Percentiles rank a stretch among this genome's conserved stretches.
Evolutionary conservation across 2,113 vertebrate genomes (phyloP).

Genomic region (Amphiprion percula): DNA sequence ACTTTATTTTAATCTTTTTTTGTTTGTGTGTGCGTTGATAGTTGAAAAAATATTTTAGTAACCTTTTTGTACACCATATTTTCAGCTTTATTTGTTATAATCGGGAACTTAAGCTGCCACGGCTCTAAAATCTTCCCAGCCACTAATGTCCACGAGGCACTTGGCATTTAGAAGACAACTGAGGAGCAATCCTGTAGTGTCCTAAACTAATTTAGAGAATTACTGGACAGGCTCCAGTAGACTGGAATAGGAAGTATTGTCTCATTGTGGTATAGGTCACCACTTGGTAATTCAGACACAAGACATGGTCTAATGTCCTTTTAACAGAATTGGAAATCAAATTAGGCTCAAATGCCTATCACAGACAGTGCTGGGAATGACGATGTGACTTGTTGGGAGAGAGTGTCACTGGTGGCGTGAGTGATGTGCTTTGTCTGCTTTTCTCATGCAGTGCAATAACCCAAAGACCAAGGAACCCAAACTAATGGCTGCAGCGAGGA

Average conservation of each 20-base stretch:
- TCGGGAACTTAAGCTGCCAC: constrained; percentile 21
- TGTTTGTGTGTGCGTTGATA: background rate
- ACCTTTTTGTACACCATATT: background rate
- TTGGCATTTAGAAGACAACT: constrained; percentile 65
- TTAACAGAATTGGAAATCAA: constrained; percentile 79
- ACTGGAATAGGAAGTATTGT: constrained; percentile 68
- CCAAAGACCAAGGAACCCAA: constrained; percentile 99
- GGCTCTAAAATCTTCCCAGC: constrained; percentile 26
- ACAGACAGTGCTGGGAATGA: constrained; percentile 52
- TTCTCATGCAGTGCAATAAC: constrained; percentile 92
- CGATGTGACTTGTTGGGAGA: constrained; percentile 47
- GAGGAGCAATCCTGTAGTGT: constrained; percentile 57
- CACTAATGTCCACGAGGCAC: constrained; percentile 53
- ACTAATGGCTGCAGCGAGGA: constrained; percentile 91
- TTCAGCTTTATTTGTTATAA: constrained; percentile 6
- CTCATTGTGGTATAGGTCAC: constrained; percentile 63
- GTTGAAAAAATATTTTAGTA: no score
- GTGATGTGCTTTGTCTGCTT: constrained; percentile 59
- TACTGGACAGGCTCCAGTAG: constrained; percentile 59
- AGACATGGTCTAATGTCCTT: constrained; percentile 72
- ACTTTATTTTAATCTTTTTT: background rate
- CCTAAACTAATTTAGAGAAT: constrained; percentile 77
- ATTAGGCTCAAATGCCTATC: constrained; percentile 70
- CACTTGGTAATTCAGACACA: constrained; percentile 68
- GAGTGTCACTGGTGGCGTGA: constrained; percentile 44